A percentile compares a stretch with the other conserved stretches of the same genome.
Evolutionary conservation across 2,888 invertebrate genomes (phyloP).

Genomic region (Xanthostigma xanthostigma): DNA sequence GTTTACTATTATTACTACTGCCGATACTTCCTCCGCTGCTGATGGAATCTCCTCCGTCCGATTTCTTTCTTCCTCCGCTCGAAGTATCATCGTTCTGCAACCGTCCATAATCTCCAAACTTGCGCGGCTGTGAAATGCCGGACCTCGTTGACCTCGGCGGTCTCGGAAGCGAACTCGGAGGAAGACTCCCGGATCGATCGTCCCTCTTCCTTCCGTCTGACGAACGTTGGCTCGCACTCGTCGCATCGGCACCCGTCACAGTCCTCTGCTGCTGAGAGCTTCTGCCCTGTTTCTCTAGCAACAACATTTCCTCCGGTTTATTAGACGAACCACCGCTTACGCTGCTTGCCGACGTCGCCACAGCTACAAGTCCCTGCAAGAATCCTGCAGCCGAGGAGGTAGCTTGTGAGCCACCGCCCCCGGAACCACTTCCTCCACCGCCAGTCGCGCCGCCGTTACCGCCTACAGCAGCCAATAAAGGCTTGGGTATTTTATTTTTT

Average conservation of each 20-base stretch:
- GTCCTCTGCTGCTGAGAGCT: constrained; percentile 60
- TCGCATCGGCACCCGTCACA: constrained; percentile 29
- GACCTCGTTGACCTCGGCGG: constrained; percentile 44
- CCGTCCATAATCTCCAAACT: constrained; percentile 51
- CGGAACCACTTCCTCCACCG: constrained; percentile 16
- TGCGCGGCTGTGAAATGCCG: constrained; percentile 25
- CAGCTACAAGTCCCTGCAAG: constrained; percentile 30
- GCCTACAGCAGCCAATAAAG: constrained; percentile 53
- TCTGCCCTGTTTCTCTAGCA: constrained; percentile 61
- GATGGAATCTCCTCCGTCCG: constrained; percentile 25
- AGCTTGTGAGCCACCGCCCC: constrained; percentile 16
- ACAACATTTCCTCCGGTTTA: constrained; percentile 51
- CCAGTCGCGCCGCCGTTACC: constrained; percentile 26
- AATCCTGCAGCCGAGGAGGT: constrained; percentile 16
- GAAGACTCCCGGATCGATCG: constrained; percentile 40
- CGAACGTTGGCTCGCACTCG: constrained; percentile 11
- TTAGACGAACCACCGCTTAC: constrained; percentile 26
- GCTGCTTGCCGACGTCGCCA: constrained; percentile 24
- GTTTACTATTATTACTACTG: constrained; percentile 20
- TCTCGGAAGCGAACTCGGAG: constrained; percentile 56
- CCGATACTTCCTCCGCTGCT: constrained; percentile 27
- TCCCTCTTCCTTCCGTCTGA: constrained; percentile 16
- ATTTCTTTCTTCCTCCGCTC: constrained; percentile 23
- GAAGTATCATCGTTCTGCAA: constrained; percentile 25
- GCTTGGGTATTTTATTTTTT: constrained; percentile 62